phyloP scores from a whole-genome alignment of 1,140 invertebrate species.

The Calosoma granatense region DNA sequence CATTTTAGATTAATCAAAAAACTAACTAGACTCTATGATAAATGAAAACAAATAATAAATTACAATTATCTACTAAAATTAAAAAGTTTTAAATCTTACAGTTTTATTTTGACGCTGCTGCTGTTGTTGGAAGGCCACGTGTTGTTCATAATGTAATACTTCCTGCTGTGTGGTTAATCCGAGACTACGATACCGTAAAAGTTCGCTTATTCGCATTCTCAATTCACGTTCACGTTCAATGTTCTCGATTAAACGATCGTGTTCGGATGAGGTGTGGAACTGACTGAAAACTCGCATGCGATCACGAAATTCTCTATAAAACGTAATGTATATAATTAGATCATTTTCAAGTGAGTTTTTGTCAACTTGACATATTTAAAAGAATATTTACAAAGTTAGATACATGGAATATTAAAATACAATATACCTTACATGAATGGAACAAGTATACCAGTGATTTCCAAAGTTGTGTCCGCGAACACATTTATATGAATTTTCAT shows the following conservation, averaged over 20 bases:
- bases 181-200: constrained; percentile 70
- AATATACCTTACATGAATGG: too few species aligned
- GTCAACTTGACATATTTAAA: too few species aligned
- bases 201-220: constrained; percentile 67
- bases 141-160: constrained; percentile 73
- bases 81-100: constrained; percentile 35
- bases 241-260: constrained; percentile 64
- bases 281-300: constrained; percentile 76
- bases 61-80: background rate
- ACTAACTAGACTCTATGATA: constrained; percentile 7
- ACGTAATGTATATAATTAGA: too few species aligned
- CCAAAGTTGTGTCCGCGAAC: background rate
- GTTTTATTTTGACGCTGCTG: constrained; percentile 44
- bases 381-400: too few species aligned
- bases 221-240: constrained; percentile 76
- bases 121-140: constrained; percentile 42
- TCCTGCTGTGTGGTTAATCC: constrained; percentile 72
- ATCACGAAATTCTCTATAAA: constrained; percentile 60
- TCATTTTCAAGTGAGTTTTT: background rate
- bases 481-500: too few species aligned
- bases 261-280: constrained; percentile 76
- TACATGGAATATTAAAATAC: too few species aligned
- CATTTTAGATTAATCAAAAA: background rate
- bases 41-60: constrained; percentile 3
- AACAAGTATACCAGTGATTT: too few species aligned